phyloP scores from a whole-genome alignment of 1,140 invertebrate species.

The Hetaerina americana region DNA sequence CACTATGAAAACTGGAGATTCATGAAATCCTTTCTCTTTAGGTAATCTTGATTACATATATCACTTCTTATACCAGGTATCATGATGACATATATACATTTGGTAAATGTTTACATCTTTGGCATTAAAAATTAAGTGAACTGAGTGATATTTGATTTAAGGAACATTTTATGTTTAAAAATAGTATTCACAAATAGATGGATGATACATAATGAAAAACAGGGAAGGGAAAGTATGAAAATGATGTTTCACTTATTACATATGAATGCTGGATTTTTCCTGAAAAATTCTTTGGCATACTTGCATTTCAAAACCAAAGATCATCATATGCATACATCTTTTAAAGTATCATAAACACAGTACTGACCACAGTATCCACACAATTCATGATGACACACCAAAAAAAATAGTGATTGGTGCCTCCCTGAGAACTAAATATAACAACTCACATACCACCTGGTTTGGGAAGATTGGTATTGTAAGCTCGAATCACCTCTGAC shows the following conservation, averaged over 20 bases:
- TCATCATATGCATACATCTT: neutral
- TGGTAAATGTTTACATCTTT: too few species aligned
- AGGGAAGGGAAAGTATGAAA: neutral
- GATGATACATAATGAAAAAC: neutral
- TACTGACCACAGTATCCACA: neutral
- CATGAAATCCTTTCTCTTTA: too few species aligned
- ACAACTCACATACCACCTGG: constrained; percentile 52
- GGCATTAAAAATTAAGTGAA: too few species aligned
- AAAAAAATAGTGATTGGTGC: neutral
- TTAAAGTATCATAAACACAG: neutral
- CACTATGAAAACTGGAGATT: too few species aligned
- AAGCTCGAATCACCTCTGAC: constrained; percentile 81
- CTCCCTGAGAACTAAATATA: constrained; percentile 8
- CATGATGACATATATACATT: too few species aligned
- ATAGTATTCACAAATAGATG: too few species aligned
- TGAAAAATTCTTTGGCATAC: too few species aligned
- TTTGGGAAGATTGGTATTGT: constrained; percentile 80
- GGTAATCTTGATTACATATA: too few species aligned
- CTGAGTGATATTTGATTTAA: too few species aligned
- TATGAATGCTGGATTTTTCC: neutral
- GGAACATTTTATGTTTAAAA: too few species aligned
- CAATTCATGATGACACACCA: neutral
- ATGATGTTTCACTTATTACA: neutral
- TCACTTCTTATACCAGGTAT: too few species aligned
- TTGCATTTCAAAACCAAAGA: neutral